A percentile compares a stretch with the other conserved stretches of the same genome.
Evolutionary conservation across 1,140 invertebrate species (phyloP).

Genomic region (Meteorus sp.): DNA sequence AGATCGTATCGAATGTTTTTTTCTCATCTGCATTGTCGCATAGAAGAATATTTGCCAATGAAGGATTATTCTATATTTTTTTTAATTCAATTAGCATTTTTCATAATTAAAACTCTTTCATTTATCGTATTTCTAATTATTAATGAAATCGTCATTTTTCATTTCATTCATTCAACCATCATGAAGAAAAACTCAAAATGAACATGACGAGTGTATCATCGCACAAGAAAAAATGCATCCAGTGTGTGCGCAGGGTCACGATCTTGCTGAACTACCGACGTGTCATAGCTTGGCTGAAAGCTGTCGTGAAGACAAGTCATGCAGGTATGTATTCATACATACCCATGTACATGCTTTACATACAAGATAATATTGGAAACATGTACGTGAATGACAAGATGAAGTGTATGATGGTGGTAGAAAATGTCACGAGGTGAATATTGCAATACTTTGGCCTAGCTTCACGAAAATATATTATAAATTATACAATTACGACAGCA

Average conservation of each 20-base stretch:
- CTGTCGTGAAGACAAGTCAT: slow-evolving; percentile 74
- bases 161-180: too few relatives aligned
- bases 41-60: too few relatives aligned
- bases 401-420: slow-evolving; percentile 9
- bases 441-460: slow-evolving; percentile 8
- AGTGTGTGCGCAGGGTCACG: slow-evolving; percentile 77
- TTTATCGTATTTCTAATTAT: slow-evolving; percentile 22
- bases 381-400: not conserved
- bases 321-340: slow-evolving; percentile 63
- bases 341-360: too few relatives aligned
- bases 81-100: too few relatives aligned
- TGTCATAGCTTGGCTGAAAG: slow-evolving; percentile 79
- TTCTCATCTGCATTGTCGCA: not conserved
- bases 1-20: not conserved
- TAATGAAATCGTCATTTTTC: slow-evolving; percentile 64
- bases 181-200: slow-evolving; percentile 79
- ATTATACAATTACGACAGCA: slow-evolving; percentile 33
- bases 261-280: slow-evolving; percentile 72
- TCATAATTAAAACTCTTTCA: slow-evolving; percentile 5
- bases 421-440: not conserved
- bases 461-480: slow-evolving; percentile 31
- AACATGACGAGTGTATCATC: slow-evolving; percentile 80
- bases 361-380: not conserved
- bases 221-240: slow-evolving; percentile 87
- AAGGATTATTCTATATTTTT: too few relatives aligned